phyloP scores from a whole-genome alignment of 2,888 invertebrate species.

The Camptogramma bilineatum region DNA sequence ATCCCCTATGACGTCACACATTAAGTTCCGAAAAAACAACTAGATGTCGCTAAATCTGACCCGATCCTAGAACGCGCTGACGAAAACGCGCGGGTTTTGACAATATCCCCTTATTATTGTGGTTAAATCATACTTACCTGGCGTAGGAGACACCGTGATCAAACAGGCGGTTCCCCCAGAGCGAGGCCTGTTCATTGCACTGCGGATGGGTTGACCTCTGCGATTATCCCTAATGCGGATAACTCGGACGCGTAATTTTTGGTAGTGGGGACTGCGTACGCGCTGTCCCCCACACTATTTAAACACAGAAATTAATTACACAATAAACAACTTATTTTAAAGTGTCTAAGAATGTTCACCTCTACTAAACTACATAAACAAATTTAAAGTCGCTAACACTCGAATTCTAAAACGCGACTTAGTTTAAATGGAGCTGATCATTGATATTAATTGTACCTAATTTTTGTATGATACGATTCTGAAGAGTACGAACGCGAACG shows the following conservation, averaged over 20 bases:
- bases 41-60: background rate
- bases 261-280: slow-evolving; percentile 21
- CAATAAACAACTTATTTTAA: too few species aligned
- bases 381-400: too few species aligned
- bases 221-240: slow-evolving; percentile 4
- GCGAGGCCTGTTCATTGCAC: slow-evolving; percentile 6
- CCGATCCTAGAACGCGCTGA: slow-evolving; percentile 18
- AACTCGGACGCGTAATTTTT: slow-evolving; percentile 8
- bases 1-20: too few species aligned
- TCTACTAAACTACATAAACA: too few species aligned
- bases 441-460: too few species aligned
- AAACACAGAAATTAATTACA: too few species aligned
- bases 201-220: slow-evolving; percentile 11
- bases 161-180: slow-evolving; percentile 17
- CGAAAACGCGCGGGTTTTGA: slow-evolving; percentile 8
- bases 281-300: background rate
- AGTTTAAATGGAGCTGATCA: too few species aligned
- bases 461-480: too few species aligned
- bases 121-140: background rate
- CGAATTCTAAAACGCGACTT: too few species aligned
- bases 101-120: background rate
- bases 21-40: background rate
- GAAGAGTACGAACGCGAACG: too few species aligned
- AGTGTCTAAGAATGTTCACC: too few species aligned
- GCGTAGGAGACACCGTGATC: slow-evolving; percentile 14